Evolutionary conservation across 2,888 invertebrate genomes (phyloP).

Genomic region (Cephus pygmeus): DNA sequence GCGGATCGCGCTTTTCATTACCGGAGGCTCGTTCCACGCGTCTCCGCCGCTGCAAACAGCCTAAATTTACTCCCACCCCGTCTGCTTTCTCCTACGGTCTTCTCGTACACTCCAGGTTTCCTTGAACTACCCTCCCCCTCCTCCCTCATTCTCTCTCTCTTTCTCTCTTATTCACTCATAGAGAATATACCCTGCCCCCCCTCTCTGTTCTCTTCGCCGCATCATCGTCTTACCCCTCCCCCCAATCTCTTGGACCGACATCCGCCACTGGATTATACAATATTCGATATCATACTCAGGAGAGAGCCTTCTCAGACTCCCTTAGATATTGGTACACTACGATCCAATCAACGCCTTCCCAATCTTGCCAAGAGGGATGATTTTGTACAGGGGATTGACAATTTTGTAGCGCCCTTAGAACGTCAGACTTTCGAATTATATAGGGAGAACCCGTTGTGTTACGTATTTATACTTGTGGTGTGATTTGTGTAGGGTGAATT

Average conservation of each 20-base stretch:
- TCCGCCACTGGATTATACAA: slow-evolving; percentile 56
- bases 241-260: slow-evolving; percentile 34
- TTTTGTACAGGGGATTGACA: too few relatives aligned
- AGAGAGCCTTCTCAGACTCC: not conserved
- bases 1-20: slow-evolving; percentile 73
- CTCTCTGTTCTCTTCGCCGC: slow-evolving; percentile 32
- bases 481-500: too few relatives aligned
- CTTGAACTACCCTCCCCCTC: slow-evolving; percentile 21
- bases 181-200: slow-evolving; percentile 20
- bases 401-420: too few relatives aligned
- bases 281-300: slow-evolving; percentile 49
- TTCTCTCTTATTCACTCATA: slow-evolving; percentile 15
- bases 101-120: slow-evolving; percentile 6
- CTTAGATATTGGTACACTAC: slow-evolving; percentile 21
- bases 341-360: slow-evolving; percentile 21
- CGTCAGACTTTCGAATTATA: too few relatives aligned
- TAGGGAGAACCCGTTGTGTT: too few relatives aligned
- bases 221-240: slow-evolving; percentile 39
- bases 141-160: slow-evolving; percentile 11
- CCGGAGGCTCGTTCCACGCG: slow-evolving; percentile 66
- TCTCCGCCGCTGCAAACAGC: slow-evolving; percentile 62
- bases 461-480: too few relatives aligned
- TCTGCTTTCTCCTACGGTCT: slow-evolving; percentile 16
- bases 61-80: slow-evolving; percentile 61
- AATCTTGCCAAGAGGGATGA: not conserved